Evolutionary conservation across 1,140 invertebrate genomes (phyloP), one percentile per base, ranked within the genome.

Genomic region (Maniola jurtina): DNA sequence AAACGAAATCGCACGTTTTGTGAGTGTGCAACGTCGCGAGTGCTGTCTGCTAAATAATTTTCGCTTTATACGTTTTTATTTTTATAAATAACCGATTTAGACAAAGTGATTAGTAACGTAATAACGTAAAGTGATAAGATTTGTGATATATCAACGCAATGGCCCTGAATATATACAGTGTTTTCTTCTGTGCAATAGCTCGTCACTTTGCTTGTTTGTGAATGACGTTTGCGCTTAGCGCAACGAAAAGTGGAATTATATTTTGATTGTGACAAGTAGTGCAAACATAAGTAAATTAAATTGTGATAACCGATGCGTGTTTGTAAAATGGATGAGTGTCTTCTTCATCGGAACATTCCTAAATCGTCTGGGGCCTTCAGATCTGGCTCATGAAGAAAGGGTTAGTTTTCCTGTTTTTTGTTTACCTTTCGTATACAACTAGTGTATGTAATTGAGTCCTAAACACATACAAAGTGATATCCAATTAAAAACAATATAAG

Each of bases 331-430:
- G 86, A 90, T 90, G 80, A 83, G 83, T 84, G 80, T 86, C 81
- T 82, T 82, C 80, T 77, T 72, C 75, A 79, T 70, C 80, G 81
- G 82, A 86, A 81, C 77, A 78, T 81, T 85, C 77, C 80, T 88
- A 80, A 77, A 79, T 70, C 84, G 78, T 86, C 84, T 70, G 84
- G 78, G 75, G 81, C 85, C 83, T 83, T 83, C 79, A 81, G 78
- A 88, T 84, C 76, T 84, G 88, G 83, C 86, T 90, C 88, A 90
- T 90, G 88, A 90, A 88, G 88, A 88, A 89, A 88, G 88, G 88
- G 88, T 89, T 83, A 89, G 86, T 90, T 88, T 82, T 78, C 77
- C 76, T 88, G 80, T 87, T 84, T 73, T 86, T 86, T 90, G 84
- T 86, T 88, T 90, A 86, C 80, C 78, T 60, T 67, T 57, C 15